Base-by-base conservation (phyloP, 2,113 vertebrate species). In the Istiophorus platypterus region DNA sequence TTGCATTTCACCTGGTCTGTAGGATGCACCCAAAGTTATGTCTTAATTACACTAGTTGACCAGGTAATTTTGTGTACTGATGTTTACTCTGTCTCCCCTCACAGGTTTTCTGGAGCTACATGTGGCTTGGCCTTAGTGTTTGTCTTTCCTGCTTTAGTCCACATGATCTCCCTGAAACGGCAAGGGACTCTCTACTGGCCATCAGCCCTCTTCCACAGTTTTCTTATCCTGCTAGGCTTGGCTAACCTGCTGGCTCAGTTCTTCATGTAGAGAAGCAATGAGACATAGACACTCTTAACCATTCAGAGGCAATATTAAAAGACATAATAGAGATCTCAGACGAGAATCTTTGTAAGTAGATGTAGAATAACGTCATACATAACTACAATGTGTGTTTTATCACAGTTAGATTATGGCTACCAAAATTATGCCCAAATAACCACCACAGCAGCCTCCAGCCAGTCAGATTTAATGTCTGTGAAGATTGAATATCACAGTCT, bases 61-160 rank as follows among this genome's bases (percentile, higher is more conserved):
- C 39, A 45, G 12, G 54, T 7, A 20, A 2, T 14, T 5, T 12
- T 15, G 22, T 63, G 7, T 58, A 6, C 26, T 69, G 31, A 77
- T 56, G 0, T 27, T 22, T n/a, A 9, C 22, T 69, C 79, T 82
- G 13, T 81, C 31, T 87, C 74, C 75, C 26, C 59, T 37, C 88
- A 24, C 93, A 99, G 97, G 89, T 99, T 97, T 63, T 99, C 97
- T 0, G 98, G 98, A 92, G 97, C 98, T 39, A 96, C 95, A 0
- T 99, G 98, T 4, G 97, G 98, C 49, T 91, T 99, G 91, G 97
- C 97, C 42, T 95, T 99, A 76, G 97, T 99, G 17, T 99, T 99
- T n/a, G 74, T 99, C 31, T 97, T 97, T 70, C 98, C 98, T 0
- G 94, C 96, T 8, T 90, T 99, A 67, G 93, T 97, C 90, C 97